Percentiles rank a stretch among this genome's conserved stretches.
Evolutionary conservation across 2,113 vertebrate genomes (phyloP).

Genomic region (Ceyx cyanopectus): DNA sequence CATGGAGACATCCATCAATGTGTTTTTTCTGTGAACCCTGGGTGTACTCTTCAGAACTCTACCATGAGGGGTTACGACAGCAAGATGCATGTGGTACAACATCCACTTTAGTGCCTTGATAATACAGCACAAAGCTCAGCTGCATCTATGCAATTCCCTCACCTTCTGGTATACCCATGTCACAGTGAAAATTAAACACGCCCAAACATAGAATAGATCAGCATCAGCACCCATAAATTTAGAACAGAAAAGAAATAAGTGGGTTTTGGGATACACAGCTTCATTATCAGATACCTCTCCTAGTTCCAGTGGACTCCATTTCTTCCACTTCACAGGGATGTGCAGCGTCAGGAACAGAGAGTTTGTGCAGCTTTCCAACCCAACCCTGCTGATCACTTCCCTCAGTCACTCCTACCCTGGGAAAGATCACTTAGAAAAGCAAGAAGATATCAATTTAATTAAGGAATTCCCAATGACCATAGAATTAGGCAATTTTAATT

Average conservation of each 20-base stretch:
- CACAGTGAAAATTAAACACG: neutral
- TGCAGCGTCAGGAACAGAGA: neutral
- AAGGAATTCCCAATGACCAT: neutral
- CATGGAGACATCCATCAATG: neutral
- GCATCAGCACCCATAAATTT: too few relatives aligned
- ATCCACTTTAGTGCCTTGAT: neutral
- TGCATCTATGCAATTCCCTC: neutral
- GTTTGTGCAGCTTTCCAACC: neutral
- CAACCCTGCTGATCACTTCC: neutral
- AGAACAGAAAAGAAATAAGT: neutral
- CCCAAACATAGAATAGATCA: neutral
- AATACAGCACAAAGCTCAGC: neutral
- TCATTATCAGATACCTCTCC: neutral
- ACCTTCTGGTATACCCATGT: fast-evolving
- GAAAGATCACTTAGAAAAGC: neutral
- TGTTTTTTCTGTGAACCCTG: neutral
- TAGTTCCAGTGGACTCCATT: neutral
- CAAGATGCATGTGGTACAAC: neutral
- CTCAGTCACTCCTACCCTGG: neutral
- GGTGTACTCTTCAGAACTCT: neutral
- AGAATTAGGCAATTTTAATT: neutral
- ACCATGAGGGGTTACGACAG: neutral
- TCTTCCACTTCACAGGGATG: neutral
- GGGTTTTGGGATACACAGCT: neutral
- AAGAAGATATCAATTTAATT: neutral